Evolutionary conservation across 2,113 vertebrate genomes (phyloP).

Genomic region (Salvelinus fontinalis): DNA sequence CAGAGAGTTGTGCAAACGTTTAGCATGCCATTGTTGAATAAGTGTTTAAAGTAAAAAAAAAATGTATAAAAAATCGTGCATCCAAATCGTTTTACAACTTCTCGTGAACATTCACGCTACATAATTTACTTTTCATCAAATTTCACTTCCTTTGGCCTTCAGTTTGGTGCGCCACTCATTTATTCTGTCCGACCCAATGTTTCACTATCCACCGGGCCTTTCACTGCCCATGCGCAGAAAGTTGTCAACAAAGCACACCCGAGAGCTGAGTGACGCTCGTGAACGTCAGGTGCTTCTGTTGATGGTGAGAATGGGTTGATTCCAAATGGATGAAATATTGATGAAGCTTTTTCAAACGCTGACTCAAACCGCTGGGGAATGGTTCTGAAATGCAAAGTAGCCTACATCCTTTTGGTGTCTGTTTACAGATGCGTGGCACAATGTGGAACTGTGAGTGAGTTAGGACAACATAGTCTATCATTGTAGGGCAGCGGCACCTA

Average conservation of each 20-base stretch:
- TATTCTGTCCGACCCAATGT: neutral
- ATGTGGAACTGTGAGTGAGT: neutral
- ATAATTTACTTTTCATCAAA: neutral
- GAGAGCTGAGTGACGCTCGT: neutral
- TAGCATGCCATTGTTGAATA: neutral
- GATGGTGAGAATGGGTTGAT: neutral
- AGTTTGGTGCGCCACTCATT: neutral
- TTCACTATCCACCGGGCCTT: neutral
- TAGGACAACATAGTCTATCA: no score
- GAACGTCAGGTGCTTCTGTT: neutral
- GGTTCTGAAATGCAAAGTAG: neutral
- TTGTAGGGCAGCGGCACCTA: no score
- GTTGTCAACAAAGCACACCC: slow-evolving; percentile 11
- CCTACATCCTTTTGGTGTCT: slow-evolving; percentile 2
- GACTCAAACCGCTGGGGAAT: neutral
- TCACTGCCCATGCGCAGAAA: slow-evolving; percentile 35
- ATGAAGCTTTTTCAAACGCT: neutral
- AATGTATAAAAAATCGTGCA: no score
- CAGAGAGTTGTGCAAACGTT: neutral
- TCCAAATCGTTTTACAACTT: neutral
- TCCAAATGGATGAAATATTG: neutral
- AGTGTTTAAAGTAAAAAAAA: neutral
- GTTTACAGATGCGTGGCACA: neutral
- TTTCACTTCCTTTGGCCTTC: neutral
- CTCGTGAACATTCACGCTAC: neutral